A percentile compares a stretch with the other conserved stretches of the same genome.
Evolutionary conservation across 2,797 vertebrate species (phyloP).

Genomic region (Ciconia nigra): DNA sequence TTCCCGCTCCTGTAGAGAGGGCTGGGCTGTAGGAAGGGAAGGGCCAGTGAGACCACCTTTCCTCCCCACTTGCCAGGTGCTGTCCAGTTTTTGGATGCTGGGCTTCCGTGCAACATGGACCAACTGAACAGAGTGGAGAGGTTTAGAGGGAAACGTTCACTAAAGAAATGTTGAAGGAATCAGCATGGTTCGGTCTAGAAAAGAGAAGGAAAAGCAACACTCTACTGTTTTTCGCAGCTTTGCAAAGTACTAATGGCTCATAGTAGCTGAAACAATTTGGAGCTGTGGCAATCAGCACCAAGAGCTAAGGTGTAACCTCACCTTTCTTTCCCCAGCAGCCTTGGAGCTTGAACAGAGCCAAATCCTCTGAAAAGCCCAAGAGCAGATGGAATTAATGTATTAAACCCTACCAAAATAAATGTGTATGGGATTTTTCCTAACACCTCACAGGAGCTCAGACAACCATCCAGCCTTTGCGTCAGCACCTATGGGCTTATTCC

Average conservation of each 20-base stretch:
- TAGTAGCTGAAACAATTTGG: not conserved
- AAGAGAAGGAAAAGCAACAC: not conserved
- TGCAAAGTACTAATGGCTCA: not conserved
- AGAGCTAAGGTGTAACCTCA: not conserved
- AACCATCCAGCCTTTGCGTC: not conserved
- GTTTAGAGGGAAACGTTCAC: not conserved
- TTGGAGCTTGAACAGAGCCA: not conserved
- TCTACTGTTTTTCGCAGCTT: not conserved
- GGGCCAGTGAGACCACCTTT: not conserved
- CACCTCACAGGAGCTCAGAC: not conserved
- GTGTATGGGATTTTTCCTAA: not conserved
- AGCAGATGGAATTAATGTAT: not conserved
- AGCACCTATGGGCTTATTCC: not conserved
- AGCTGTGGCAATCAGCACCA: not conserved
- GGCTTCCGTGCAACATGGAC: not conserved
- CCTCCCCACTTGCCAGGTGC: not conserved
- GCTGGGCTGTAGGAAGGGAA: not conserved
- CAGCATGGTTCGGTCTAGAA: not conserved
- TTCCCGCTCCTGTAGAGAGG: not conserved
- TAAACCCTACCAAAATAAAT: not conserved
- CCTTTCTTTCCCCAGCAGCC: not conserved
- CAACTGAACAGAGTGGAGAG: not conserved
- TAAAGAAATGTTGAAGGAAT: not conserved
- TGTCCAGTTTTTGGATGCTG: not conserved
- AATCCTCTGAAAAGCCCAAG: not conserved